A percentile compares a stretch with the other conserved stretches of the same genome.
These are phyloP conservation scores for Choloepus didactylus DNA, from an alignment of 2,797 vertebrate genomes.

Conservation along the genomic window DNA sequence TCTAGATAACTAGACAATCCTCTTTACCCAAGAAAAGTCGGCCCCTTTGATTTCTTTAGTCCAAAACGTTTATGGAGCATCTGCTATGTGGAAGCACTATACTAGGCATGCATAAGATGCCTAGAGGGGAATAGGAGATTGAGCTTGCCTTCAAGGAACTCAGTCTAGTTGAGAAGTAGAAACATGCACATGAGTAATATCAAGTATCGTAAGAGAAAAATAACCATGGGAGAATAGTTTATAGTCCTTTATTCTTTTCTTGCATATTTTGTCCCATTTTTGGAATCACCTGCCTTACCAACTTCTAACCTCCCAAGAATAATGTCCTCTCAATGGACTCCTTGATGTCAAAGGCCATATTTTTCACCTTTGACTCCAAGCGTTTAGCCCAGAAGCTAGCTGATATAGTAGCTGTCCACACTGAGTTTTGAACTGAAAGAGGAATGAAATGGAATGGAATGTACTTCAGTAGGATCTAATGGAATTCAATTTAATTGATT, in stretches of 20 bases:
- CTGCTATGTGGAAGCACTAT: background rate
- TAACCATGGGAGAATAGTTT: background rate
- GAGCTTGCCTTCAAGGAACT: conserved; percentile 17
- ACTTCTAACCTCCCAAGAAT: background rate
- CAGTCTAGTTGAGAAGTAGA: background rate
- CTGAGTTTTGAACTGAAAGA: background rate
- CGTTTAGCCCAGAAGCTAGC: background rate
- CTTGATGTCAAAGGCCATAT: background rate
- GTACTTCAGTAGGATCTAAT: background rate
- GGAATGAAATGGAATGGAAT: background rate
- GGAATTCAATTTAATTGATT: background rate
- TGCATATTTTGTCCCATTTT: conserved; percentile 27
- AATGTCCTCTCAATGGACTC: background rate
- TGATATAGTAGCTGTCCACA: background rate
- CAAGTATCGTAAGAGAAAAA: conserved; percentile 46
- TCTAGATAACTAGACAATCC: background rate
- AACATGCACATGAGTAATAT: background rate
- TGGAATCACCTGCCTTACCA: background rate
- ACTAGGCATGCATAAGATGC: background rate
- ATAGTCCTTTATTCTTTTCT: conserved; percentile 2
- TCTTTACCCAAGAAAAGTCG: conserved; percentile 6
- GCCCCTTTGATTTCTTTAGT: background rate
- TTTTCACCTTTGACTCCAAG: background rate
- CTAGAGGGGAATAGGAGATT: background rate
- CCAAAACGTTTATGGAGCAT: background rate